Evolutionary conservation across 2,888 invertebrate species (phyloP).

Genomic region (Odontocolon sp.): DNA sequence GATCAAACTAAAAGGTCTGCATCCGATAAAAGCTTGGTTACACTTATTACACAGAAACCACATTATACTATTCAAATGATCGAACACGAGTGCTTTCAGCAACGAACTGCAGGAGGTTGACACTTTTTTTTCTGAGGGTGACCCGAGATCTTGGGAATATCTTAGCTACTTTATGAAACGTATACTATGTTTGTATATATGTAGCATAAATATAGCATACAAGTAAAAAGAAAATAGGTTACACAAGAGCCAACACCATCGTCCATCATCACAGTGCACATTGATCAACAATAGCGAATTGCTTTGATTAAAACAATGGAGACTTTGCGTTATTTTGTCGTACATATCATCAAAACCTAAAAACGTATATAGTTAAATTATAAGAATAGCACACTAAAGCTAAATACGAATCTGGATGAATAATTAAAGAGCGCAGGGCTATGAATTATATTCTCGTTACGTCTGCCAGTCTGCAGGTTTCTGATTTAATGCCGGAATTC

Average conservation of each 20-base stretch:
- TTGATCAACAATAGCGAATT: slow-evolving; percentile 16
- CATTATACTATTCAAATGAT: slow-evolving; percentile 78
- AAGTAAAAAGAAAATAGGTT: too few relatives aligned
- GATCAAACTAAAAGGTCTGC: neutral
- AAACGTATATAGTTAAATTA: too few relatives aligned
- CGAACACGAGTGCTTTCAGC: slow-evolving; percentile 56
- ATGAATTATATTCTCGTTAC: slow-evolving; percentile 15
- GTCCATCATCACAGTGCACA: slow-evolving; percentile 3
- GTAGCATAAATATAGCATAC: slow-evolving; percentile 59
- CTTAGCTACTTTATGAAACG: slow-evolving; percentile 69
- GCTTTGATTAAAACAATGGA: too few relatives aligned
- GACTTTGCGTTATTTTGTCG: too few relatives aligned
- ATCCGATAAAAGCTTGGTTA: slow-evolving; percentile 38
- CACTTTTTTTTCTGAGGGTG: slow-evolving; percentile 79
- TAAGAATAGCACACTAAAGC: neutral
- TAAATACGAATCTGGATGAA: neutral
- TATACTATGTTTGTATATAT: slow-evolving; percentile 57
- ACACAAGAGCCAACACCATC: slow-evolving; percentile 31
- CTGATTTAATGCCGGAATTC: slow-evolving; percentile 18
- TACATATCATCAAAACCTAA: too few relatives aligned
- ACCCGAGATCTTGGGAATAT: slow-evolving; percentile 76
- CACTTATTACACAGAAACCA: slow-evolving; percentile 71
- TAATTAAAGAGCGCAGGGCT: neutral
- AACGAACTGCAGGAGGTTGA: slow-evolving; percentile 72
- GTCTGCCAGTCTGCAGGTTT: neutral